Percentiles rank a stretch among this genome's conserved stretches.
Evolutionary conservation across 2,113 vertebrate species (phyloP).

Genomic region (Tonatia bakeri): DNA sequence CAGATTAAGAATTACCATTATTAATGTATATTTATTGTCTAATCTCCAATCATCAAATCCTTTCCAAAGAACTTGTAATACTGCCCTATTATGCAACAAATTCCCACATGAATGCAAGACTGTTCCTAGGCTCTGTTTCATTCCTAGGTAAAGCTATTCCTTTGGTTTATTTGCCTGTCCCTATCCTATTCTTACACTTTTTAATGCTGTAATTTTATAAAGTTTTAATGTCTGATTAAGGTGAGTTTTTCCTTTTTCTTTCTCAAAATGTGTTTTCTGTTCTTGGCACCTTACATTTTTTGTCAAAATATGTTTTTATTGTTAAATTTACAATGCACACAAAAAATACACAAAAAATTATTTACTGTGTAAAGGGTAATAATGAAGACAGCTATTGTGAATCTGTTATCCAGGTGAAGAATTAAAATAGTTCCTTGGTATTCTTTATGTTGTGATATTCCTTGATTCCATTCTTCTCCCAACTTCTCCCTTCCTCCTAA

Average conservation of each 20-base stretch:
- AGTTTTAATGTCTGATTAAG: background rate
- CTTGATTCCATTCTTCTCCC: background rate
- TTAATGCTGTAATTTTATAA: background rate
- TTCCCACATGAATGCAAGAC: background rate
- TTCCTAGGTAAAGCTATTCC: background rate
- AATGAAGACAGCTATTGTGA: background rate
- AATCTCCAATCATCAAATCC: background rate
- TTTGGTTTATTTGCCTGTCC: background rate
- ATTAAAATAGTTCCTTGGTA: background rate
- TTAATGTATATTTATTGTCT: background rate
- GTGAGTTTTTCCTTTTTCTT: background rate
- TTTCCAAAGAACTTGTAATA: background rate
- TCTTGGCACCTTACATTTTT: background rate
- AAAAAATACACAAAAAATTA: constrained; percentile 4
- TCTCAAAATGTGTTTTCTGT: background rate
- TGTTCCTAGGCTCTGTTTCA: background rate
- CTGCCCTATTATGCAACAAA: background rate
- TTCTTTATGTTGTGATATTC: background rate
- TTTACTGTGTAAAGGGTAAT: background rate
- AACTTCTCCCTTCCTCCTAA: background rate
- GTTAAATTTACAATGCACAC: background rate
- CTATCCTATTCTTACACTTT: background rate
- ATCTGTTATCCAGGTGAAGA: background rate
- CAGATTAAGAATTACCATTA: background rate
- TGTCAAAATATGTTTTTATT: background rate